Conservation (phyloP, 2,888 invertebrate species). For the Microplitis manilae region DNA sequence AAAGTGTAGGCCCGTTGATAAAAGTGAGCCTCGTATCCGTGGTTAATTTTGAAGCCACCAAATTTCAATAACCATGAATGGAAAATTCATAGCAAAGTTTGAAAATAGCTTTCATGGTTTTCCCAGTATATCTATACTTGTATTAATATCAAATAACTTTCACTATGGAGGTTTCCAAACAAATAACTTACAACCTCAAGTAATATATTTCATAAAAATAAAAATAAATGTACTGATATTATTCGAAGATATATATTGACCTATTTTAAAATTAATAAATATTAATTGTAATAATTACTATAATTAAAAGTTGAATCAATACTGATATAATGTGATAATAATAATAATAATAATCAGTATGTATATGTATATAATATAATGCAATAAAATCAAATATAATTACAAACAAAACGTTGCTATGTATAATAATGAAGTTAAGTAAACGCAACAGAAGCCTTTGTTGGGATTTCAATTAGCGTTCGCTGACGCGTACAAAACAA, state of each 20-base stretch:
- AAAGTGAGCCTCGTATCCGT: neutral
- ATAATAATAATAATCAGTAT: neutral
- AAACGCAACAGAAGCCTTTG: constrained; percentile 49
- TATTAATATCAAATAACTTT: constrained; percentile 14
- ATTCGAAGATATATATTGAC: too few species aligned
- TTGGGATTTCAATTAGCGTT: constrained; percentile 43
- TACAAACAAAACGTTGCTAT: neutral
- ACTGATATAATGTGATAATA: too few species aligned
- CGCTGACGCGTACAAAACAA: constrained; percentile 35
- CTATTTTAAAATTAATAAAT: too few species aligned
- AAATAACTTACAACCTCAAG: neutral
- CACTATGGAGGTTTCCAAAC: neutral
- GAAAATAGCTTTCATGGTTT: constrained; percentile 2
- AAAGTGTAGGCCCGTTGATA: neutral
- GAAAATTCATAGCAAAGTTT: constrained; percentile 9
- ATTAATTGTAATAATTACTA: too few species aligned
- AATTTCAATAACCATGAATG: neutral
- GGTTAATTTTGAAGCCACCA: constrained; percentile 7
- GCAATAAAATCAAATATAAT: neutral
- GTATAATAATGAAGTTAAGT: constrained; percentile 16
- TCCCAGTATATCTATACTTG: neutral
- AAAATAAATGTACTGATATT: too few species aligned
- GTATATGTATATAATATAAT: neutral
- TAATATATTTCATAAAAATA: neutral
- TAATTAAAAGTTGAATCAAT: too few species aligned